phyloP scores from a whole-genome alignment of 2,888 invertebrate species.

The Kryphioiulus occultus region DNA sequence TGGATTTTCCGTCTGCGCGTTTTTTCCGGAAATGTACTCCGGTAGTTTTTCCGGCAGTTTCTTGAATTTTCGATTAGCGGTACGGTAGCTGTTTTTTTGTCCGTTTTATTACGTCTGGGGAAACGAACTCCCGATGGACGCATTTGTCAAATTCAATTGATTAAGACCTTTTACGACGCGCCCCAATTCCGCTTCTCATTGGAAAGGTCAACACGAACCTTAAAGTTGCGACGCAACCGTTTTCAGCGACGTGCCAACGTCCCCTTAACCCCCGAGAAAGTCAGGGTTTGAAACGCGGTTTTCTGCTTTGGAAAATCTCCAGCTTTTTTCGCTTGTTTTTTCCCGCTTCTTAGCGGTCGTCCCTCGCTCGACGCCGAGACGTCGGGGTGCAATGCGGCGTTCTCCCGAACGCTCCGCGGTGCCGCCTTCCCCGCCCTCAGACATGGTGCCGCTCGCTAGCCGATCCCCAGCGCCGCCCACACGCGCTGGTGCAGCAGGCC shows the following conservation, averaged over 20 bases:
- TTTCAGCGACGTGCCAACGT: not conserved
- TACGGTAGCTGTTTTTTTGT: too few relatives aligned
- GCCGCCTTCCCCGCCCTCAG: not conserved
- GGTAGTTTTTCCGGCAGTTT: too few relatives aligned
- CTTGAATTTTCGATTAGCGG: too few relatives aligned
- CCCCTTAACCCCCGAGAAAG: not conserved
- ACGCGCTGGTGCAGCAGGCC: not conserved
- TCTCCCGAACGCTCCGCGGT: not conserved
- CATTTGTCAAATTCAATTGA: too few relatives aligned
- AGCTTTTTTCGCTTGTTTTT: not conserved
- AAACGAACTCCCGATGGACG: too few relatives aligned
- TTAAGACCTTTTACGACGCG: too few relatives aligned
- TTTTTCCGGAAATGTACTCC: too few relatives aligned
- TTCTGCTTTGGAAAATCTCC: not conserved
- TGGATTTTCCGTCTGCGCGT: too few relatives aligned
- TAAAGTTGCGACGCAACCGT: too few relatives aligned
- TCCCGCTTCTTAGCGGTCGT: not conserved
- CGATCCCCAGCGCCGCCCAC: not conserved
- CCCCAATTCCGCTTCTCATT: too few relatives aligned
- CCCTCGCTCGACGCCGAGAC: not conserved
- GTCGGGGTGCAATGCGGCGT: constrained; percentile 28
- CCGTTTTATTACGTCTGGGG: too few relatives aligned
- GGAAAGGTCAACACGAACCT: too few relatives aligned
- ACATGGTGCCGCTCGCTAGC: not conserved
- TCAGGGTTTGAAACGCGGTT: not conserved